Evolutionary conservation across 2,113 vertebrate species (phyloP).

Genomic region (Scomber japonicus): DNA sequence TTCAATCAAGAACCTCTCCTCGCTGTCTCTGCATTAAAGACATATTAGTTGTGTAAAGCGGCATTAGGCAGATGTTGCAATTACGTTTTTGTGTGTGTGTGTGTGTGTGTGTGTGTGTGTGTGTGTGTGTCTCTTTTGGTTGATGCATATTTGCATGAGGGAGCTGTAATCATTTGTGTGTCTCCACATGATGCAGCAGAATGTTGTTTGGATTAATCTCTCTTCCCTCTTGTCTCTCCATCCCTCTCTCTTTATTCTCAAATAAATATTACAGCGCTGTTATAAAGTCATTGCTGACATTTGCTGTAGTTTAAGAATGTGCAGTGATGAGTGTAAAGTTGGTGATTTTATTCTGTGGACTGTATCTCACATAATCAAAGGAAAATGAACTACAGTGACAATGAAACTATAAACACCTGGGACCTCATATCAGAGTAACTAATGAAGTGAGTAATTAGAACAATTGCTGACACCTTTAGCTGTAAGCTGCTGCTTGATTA

Average conservation of each 20-base stretch:
- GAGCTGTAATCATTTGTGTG: neutral
- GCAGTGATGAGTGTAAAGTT: neutral
- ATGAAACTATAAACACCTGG: neutral
- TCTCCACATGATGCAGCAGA: slow-evolving; percentile 11
- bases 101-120: neutral
- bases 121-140: neutral
- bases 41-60: neutral
- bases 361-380: neutral
- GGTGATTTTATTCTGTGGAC: neutral
- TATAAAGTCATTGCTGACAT: slow-evolving; percentile 18
- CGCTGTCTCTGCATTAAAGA: no score
- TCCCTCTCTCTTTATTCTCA: neutral
- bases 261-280: slow-evolving; percentile 11
- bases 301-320: neutral
- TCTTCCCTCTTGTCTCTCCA: slow-evolving; percentile 12
- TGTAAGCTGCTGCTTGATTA: neutral
- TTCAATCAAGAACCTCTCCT: no score
- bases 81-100: neutral
- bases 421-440: no score
- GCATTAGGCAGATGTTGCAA: neutral
- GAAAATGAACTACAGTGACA: neutral
- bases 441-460: neutral
- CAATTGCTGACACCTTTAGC: neutral
- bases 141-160: neutral
- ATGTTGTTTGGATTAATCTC: slow-evolving; percentile 39